Percentiles rank a stretch among this genome's conserved stretches.
phyloP scores from a whole-genome alignment of 2,113 vertebrate species.

The Anguilla rostrata region DNA sequence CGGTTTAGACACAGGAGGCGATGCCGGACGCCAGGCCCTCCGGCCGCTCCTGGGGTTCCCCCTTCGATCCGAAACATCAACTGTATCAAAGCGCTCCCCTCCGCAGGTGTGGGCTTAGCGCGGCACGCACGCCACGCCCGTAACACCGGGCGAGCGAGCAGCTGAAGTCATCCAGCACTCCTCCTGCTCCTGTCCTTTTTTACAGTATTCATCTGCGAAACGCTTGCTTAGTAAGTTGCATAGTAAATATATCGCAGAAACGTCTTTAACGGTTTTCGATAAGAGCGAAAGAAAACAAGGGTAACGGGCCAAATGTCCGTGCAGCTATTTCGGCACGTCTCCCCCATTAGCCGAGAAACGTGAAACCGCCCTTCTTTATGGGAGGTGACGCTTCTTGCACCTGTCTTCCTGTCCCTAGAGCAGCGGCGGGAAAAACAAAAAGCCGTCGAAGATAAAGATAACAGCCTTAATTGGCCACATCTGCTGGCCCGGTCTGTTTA shows the following conservation, averaged over 20 bases:
- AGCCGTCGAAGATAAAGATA: slow-evolving; percentile 1
- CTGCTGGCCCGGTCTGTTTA: slow-evolving; percentile 7
- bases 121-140: slow-evolving; percentile 46
- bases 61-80: slow-evolving; percentile 46
- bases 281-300: slow-evolving; percentile 1
- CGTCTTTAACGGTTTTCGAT: slow-evolving; percentile 36
- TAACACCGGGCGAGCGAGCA: slow-evolving; percentile 50
- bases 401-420: slow-evolving; percentile 26
- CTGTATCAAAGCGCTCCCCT: slow-evolving; percentile 59
- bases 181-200: slow-evolving; percentile 31
- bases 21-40: slow-evolving; percentile 32
- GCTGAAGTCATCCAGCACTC: slow-evolving; percentile 24
- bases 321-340: slow-evolving; percentile 36
- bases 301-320: slow-evolving; percentile 37
- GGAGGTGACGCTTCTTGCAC: slow-evolving; percentile 25
- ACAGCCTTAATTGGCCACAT: slow-evolving; percentile 16
- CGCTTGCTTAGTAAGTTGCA: slow-evolving; percentile 46
- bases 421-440: slow-evolving; percentile 13
- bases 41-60: slow-evolving; percentile 32
- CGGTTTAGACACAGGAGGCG: slow-evolving; percentile 23
- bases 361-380: slow-evolving; percentile 35
- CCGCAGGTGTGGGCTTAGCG: slow-evolving; percentile 53
- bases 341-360: slow-evolving; percentile 42
- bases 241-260: slow-evolving; percentile 31
- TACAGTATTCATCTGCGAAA: slow-evolving; percentile 34